phyloP scores from a whole-genome alignment of 2,113 vertebrate species.

The Penelope pileata region DNA sequence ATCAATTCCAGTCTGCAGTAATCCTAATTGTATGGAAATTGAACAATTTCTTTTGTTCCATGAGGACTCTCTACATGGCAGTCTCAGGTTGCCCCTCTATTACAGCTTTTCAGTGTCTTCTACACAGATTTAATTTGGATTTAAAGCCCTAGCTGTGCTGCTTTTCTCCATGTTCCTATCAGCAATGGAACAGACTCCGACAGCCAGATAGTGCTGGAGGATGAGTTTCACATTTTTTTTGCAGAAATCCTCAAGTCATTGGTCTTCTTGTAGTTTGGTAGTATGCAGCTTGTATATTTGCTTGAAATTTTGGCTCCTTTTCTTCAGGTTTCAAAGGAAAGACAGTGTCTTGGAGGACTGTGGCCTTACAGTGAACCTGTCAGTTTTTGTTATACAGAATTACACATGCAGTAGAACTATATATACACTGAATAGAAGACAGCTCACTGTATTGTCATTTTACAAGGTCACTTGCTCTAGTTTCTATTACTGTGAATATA shows the following conservation, averaged over 20 bases:
- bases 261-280: not conserved
- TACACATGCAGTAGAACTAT: not conserved
- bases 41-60: not conserved
- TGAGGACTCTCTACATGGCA: fast-evolving
- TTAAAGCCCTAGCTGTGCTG: not conserved
- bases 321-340: not conserved
- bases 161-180: not conserved
- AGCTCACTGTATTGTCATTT: not conserved
- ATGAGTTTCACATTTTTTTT: not conserved
- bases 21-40: not conserved
- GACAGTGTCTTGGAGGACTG: not conserved
- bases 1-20: constrained; percentile 10
- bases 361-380: not conserved
- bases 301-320: not conserved
- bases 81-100: not conserved
- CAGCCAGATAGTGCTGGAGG: not conserved
- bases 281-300: not conserved
- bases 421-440: not conserved
- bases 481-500: not conserved
- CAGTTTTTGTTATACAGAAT: not conserved
- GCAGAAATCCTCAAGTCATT: not conserved
- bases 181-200: not conserved
- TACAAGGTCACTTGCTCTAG: not conserved
- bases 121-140: not conserved
- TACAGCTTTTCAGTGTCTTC: not conserved